Evolutionary conservation across 2,888 invertebrate species (phyloP).

Genomic region (Fabriciana adippe): DNA sequence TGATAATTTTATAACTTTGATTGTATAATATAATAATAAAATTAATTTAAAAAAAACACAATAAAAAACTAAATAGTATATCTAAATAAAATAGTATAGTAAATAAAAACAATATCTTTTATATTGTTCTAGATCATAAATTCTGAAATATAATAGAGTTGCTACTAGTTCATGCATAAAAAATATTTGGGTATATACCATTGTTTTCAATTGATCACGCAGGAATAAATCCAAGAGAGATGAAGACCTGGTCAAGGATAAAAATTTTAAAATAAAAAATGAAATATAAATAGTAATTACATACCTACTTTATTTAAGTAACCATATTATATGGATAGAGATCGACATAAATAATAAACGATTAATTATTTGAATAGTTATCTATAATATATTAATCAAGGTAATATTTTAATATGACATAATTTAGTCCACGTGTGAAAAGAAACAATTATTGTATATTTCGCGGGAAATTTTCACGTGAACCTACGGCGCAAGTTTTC

Average conservation of each 20-base stretch:
- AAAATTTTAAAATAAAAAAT: constrained; percentile 26
- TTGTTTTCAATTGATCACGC: constrained; percentile 41
- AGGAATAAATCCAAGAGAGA: constrained; percentile 39
- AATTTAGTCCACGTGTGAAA: constrained; percentile 5
- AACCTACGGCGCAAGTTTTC: constrained; percentile 57
- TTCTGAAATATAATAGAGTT: too few relatives aligned
- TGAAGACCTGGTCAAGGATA: constrained; percentile 39
- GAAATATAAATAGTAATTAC: background rate
- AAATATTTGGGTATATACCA: constrained; percentile 37
- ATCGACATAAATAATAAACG: too few relatives aligned
- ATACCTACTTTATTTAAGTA: background rate
- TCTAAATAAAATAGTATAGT: too few relatives aligned
- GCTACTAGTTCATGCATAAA: constrained; percentile 22
- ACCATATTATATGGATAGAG: too few relatives aligned
- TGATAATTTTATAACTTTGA: too few relatives aligned
- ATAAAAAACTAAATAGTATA: too few relatives aligned
- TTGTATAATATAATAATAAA: too few relatives aligned
- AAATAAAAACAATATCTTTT: background rate
- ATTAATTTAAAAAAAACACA: too few relatives aligned
- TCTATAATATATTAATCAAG: background rate
- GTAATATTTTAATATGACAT: background rate
- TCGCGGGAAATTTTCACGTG: constrained; percentile 51
- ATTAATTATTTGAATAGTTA: background rate
- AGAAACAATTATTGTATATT: constrained; percentile 40
- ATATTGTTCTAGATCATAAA: background rate